Evolutionary conservation across 2,797 vertebrate species (phyloP), one percentile per base, ranked within the genome.

Genomic region (Lateolabrax maculatus): DNA sequence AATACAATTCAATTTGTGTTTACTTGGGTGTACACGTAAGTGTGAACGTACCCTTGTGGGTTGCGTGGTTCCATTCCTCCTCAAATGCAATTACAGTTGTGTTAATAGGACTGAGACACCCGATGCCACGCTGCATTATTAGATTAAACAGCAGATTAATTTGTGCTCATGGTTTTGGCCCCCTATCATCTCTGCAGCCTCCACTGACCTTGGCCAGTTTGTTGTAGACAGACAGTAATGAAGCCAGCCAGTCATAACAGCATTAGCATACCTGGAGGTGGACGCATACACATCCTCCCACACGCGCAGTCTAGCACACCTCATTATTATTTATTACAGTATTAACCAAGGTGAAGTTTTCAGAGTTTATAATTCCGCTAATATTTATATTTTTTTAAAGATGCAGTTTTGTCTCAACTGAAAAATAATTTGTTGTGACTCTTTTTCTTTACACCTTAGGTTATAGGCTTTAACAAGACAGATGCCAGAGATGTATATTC

Each of bases 121-220:
- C 81, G 83, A 87, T 91, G 89, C 89, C 72, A 71, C 53, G 75
- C 88, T 77, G 92, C 91, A 91, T 94, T 93, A 93, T 95, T 95
- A 94, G 93, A 94, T 94, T 94, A 94, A 94, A 94, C 93, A 93
- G 86, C 92, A 94, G 92, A 94, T 94, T 94, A 94, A 94, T 94
- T 93, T 93, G 88, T 85, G 91, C 88, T 87, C 84, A 78, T 87
- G 88, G 80, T 92, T 92, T 89, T 84, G 89, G 81, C 90, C 92
- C 81, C 86, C 78, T 83, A 90, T 92, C 92, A 88, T 92, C 90
- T 86, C 79, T 85, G 86, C 85, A 88, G 91, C 90, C 90, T 91
- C 85, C 81, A 29, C 90, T 90, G 93, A 93, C 94, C 92, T 94
- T 94, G 92, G 92, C 90, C 87, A 81, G 75, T 84, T 73, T 78